Evolutionary conservation across 2,797 vertebrate genomes (phyloP), one percentile per base, ranked within the genome.

Genomic region (Lepilemur ruficaudatus): DNA sequence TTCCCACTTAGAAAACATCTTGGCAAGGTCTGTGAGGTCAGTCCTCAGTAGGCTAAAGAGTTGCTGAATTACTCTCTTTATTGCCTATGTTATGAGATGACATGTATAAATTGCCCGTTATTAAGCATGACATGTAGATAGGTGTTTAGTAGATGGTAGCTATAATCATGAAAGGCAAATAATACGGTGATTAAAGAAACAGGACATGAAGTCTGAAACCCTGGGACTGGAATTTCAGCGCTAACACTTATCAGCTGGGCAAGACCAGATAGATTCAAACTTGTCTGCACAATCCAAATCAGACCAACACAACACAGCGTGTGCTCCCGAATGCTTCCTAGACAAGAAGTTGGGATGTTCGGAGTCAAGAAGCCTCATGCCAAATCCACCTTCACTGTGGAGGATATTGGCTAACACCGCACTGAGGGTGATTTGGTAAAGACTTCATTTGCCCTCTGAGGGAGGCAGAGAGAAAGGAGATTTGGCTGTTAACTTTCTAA

Each of bases 401-500:
- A 87, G 52, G 30, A 41, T 55, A 14, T 52, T 87, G 88, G 67
- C 67, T 81, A 28, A 78, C 50, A 10, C 28, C 63, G 23, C 23
- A 30, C 10, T 35, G 12, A 84, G 52, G n/a, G 48, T 28, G 35
- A 55, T n/a, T 83, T 59, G 61, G 35, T 55, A 38, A 85, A 93
- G 84, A 32, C 18, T 43, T 78, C 9, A 22, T 80, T 72, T 95
- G 72, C 41, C 32, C 38, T 95, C 72, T 12, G 30, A 38, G 15
- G 18, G 94, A 94, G 76, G 59, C 55, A 94, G 76, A 84, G 55
- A 94, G 46, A 92, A 57, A 86, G 57, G 86, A 76, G 46, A 52
- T 69, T 78, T 82, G 89, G 88, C 89, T 97, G 67, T 83, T 95
- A 95, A 92, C 80, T 95, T 98, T 95, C 96, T 94, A 93, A 98